Base-by-base conservation (phyloP, 2,113 vertebrate genomes). In the Ardeotis arabs region DNA sequence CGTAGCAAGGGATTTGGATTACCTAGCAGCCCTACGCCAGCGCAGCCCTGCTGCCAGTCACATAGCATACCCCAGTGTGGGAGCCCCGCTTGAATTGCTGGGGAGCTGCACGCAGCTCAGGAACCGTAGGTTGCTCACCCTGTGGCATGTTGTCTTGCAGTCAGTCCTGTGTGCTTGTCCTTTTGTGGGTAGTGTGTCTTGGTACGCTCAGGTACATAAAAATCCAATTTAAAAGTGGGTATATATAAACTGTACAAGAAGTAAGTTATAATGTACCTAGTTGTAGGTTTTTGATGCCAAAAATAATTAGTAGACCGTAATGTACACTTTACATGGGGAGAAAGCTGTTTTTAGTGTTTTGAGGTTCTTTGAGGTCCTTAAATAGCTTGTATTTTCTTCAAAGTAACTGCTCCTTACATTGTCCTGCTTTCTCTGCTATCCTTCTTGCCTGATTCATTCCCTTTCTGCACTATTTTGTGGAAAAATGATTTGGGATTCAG, bases 1-100 rank as follows among this genome's bases (percentile, higher is more conserved):
- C 52, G 2, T 14, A 59, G 84, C 47, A 10, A 59, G 47, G 68
- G 86, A 15, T 90, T 77, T 89, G 73, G 73, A 31, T 92, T 90
- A 41, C 41, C n/a, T 69, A 52, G 73, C 77, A 87, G 87, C 58
- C 35, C 59, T 0, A 8, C 69, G 86, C 63, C 76, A 86, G 89
- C 91, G n/a, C 87, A 86, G 89, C 95, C 95, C 47, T 86, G 89
- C 95, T 93, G 93, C 93, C 89, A 81, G 1, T 94, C 95, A 86
- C 39, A 2, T 13, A 62, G 58, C 66, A 14, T 3, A 3, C 1
- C 25, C 60, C 5, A 0, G 31, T 0, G 15, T 3, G 1, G 63
- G 55, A 81, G n/a, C 94, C n/a, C 8, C 0, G 1, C 1, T 1
- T 9, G 39, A 8, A 6, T 14, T 7, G 58, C 29, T 4, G 17